Evolutionary conservation across 1,140 invertebrate genomes (phyloP).

Genomic region (Megalonaias nervosa): DNA sequence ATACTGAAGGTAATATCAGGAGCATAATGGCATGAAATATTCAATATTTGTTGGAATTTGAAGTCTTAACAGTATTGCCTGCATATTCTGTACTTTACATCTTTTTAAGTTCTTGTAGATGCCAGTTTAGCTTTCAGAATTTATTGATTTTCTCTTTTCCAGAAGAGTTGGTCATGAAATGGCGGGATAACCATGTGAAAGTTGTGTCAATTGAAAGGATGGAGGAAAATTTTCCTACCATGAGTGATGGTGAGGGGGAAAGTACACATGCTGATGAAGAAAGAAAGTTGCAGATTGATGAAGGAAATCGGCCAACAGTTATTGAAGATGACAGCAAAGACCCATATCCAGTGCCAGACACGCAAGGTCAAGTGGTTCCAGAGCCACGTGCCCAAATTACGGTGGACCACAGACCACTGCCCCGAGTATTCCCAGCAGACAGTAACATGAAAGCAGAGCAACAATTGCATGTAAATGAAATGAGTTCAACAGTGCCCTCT

Average conservation of each 20-base stretch:
- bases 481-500: slow-evolving; percentile 34
- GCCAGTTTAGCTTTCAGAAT: too few species aligned
- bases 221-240: too few species aligned
- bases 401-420: slow-evolving; percentile 4
- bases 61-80: too few species aligned
- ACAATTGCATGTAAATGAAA: slow-evolving; percentile 34
- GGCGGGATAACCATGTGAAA: too few species aligned
- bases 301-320: slow-evolving; percentile 23
- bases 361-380: slow-evolving; percentile 21
- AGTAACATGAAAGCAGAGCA: slow-evolving; percentile 8
- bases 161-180: too few species aligned
- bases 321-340: slow-evolving; percentile 27
- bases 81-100: too few species aligned
- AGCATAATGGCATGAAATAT: too few species aligned
- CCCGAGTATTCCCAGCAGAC: not conserved
- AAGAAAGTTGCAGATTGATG: slow-evolving; percentile 36
- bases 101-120: too few species aligned
- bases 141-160: too few species aligned
- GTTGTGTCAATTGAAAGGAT: too few species aligned
- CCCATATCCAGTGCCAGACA: slow-evolving; percentile 26
- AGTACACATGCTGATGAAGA: slow-evolving; percentile 29
- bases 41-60: too few species aligned
- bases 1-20: too few species aligned
- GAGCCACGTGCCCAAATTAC: not conserved
- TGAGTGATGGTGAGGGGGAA: slow-evolving; percentile 9